Evolutionary conservation across 2,797 vertebrate genomes (phyloP), one percentile per base, ranked within the genome.

Genomic region (Hephaestus fuliginosus): DNA sequence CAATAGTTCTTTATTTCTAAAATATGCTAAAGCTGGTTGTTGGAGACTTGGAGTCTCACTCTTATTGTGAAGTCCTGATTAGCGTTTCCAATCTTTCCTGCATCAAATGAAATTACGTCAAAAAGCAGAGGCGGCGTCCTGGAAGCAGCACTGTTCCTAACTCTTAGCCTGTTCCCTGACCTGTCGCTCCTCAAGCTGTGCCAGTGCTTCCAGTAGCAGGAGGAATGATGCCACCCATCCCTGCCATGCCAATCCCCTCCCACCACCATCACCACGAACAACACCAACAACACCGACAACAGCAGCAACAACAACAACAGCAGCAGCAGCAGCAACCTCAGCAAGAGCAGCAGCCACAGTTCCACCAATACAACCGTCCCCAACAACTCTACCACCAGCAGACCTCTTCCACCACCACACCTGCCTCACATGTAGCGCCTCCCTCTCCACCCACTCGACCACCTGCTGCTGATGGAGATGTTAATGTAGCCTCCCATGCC

Each of bases 121-220:
- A 55, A 20, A 65, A 75, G 57, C 36, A 44, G 44, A 70, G 7
- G 5, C 33, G 20, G 5, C 18, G 3, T 13, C 46, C 7, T 39
- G 12, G 49, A 22, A 12, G 44, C 17, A 25, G 58, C 17, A 36
- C 30, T 18, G 8, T 69, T 63, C 53, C 60, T 88, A 84, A 86
- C 52, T 36, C 62, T 81, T 3, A 48, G 56, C 33, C 60, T 90
- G 57, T 90, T 70, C 67, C 78, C 62, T 70, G 48, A 56, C 88
- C 53, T 80, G 74, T 89, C 73, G 66, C 84, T 82, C 78, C 64
- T 82, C 67, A 93, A 96, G 96, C 95, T 58, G 95, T 96, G 61
- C 96, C 95, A 77, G 96, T 96, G 85, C 95, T 96, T 28, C 95
- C 96, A 60, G 93, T 96, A 72, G 94, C 93, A 83, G 95, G 96